Evolutionary conservation across 2,113 vertebrate species (phyloP).

Genomic region (Uria lomvia): DNA sequence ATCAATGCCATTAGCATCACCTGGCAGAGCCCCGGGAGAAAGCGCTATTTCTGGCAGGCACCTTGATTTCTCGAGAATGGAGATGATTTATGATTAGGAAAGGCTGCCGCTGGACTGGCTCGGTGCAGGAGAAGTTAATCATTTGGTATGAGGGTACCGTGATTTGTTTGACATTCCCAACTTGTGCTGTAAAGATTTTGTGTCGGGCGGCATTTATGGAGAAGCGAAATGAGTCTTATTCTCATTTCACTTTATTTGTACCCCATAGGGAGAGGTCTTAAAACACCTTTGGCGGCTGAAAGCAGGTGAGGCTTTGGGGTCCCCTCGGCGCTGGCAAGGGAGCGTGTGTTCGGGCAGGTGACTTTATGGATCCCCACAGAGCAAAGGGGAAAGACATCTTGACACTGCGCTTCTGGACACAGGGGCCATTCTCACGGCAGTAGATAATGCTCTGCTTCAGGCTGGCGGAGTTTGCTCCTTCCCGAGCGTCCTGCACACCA

Average conservation of each 20-base stretch:
- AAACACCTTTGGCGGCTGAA: not conserved
- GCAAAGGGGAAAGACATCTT: not conserved
- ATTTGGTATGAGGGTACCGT: not conserved
- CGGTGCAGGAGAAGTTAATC: not conserved
- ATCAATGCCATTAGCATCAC: not conserved
- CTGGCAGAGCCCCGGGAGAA: not conserved
- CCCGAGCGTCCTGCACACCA: not conserved
- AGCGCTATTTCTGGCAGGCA: not conserved
- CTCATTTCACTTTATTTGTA: not conserved
- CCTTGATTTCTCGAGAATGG: not conserved
- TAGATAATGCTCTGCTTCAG: not conserved
- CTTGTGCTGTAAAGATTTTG: not conserved
- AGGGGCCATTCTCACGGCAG: accelerated
- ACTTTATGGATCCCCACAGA: not conserved
- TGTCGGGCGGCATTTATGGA: not conserved
- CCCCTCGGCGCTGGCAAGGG: not conserved
- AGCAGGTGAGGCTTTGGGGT: not conserved
- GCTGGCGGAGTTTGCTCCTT: not conserved
- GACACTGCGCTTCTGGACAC: not conserved
- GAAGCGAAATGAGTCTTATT: not conserved
- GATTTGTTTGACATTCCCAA: not conserved
- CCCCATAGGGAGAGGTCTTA: not conserved
- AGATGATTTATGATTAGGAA: not conserved
- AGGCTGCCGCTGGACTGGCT: not conserved
- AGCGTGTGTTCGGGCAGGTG: accelerated